phyloP scores from a whole-genome alignment of 2,888 invertebrate species.

The Perizoma flavofasciatum region DNA sequence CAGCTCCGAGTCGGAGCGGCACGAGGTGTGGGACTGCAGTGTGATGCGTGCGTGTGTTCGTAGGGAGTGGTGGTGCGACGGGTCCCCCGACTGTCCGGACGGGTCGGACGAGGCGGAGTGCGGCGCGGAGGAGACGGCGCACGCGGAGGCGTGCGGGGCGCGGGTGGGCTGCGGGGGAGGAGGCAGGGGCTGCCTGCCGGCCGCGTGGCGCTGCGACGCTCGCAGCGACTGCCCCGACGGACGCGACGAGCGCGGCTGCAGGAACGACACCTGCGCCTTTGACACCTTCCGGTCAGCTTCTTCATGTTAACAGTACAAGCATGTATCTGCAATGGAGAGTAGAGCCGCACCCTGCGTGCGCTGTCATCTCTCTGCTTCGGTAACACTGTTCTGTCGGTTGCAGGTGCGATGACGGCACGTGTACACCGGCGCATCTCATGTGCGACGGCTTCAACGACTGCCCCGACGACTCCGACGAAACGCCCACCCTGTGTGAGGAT shows the following conservation, averaged over 20 bases:
- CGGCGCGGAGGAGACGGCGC: slow-evolving; percentile 46
- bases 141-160: slow-evolving; percentile 85
- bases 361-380: too few relatives aligned
- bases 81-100: slow-evolving; percentile 78
- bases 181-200: slow-evolving; percentile 69
- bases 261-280: slow-evolving; percentile 73
- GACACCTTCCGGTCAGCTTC: slow-evolving; percentile 57
- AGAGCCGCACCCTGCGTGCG: too few relatives aligned
- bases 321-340: too few relatives aligned
- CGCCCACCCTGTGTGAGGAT: slow-evolving; percentile 52
- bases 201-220: slow-evolving; percentile 86
- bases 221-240: slow-evolving; percentile 85
- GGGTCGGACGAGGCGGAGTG: slow-evolving; percentile 50
- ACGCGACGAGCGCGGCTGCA: slow-evolving; percentile 77
- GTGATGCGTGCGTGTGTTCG: background rate
- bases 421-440: slow-evolving; percentile 86
- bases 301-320: background rate
- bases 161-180: slow-evolving; percentile 83
- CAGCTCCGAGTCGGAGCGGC: slow-evolving; percentile 84
- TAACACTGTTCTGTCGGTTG: background rate
- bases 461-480: slow-evolving; percentile 85
- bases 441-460: slow-evolving; percentile 90
- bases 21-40: background rate
- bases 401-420: slow-evolving; percentile 83
- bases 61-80: slow-evolving; percentile 47